These are phyloP conservation scores for Agonum fuliginosum DNA, from an alignment of 2,888 invertebrate genomes.

Conservation along the genomic window DNA sequence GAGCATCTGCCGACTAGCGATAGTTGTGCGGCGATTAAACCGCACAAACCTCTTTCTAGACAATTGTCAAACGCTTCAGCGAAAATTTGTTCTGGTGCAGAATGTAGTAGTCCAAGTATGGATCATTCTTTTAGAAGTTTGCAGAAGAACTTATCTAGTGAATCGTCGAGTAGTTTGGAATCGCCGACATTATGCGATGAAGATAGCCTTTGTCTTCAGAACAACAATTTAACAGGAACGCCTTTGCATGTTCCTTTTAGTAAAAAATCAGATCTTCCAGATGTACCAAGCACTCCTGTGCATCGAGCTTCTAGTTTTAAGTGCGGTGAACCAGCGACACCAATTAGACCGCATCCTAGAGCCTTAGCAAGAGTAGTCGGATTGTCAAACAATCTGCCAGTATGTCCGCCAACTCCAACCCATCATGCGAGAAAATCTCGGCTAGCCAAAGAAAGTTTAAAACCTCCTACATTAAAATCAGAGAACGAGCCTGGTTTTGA, in stretches of 20 bases:
- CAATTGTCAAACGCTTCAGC: slow-evolving; percentile 77
- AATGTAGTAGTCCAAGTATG: not conserved
- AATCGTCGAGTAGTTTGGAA: slow-evolving; percentile 55
- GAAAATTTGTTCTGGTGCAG: slow-evolving; percentile 19
- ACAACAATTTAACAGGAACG: slow-evolving; percentile 57
- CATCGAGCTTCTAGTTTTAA: slow-evolving; percentile 52
- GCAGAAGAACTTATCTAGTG: slow-evolving; percentile 48
- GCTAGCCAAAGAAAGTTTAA: slow-evolving; percentile 70
- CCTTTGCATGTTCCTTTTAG: slow-evolving; percentile 61
- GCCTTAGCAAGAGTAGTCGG: slow-evolving; percentile 70
- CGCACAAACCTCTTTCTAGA: slow-evolving; percentile 82
- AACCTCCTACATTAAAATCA: slow-evolving; percentile 75
- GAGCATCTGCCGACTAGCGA: slow-evolving; percentile 42
- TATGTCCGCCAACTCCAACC: slow-evolving; percentile 92
- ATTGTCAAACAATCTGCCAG: slow-evolving; percentile 73
- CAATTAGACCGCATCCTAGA: slow-evolving; percentile 78
- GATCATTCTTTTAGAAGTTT: slow-evolving; percentile 13
- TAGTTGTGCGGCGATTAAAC: slow-evolving; percentile 71
- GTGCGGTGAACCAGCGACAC: slow-evolving; percentile 44
- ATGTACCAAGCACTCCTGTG: slow-evolving; percentile 46
- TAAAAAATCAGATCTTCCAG: slow-evolving; percentile 44
- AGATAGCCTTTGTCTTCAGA: slow-evolving; percentile 5
- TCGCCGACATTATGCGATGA: slow-evolving; percentile 46
- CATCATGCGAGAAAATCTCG: slow-evolving; percentile 85
- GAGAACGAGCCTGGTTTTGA: slow-evolving; percentile 69